These are phyloP conservation scores for Callospermophilus lateralis DNA, from an alignment of 2,113 vertebrate genomes.

Conservation along the genomic window DNA sequence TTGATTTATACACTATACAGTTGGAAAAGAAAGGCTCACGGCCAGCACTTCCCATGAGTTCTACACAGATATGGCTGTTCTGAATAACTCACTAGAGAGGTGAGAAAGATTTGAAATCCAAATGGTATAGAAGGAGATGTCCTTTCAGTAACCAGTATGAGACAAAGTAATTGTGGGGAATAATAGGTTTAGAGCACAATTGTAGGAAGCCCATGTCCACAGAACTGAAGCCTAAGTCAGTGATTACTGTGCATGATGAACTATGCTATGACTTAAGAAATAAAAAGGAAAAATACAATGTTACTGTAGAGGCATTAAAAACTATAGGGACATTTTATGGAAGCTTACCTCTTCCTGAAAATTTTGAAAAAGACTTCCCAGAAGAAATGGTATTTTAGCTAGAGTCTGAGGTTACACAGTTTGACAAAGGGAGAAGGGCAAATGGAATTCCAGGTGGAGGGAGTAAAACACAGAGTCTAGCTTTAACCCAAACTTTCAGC, in stretches of 20 bases:
- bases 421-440: no score
- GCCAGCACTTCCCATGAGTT: background rate
- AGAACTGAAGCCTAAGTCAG: background rate
- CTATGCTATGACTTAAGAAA: background rate
- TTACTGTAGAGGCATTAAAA: background rate
- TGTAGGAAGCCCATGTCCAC: background rate
- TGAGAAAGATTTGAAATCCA: background rate
- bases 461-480: background rate
- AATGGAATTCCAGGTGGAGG: background rate
- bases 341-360: background rate
- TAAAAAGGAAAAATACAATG: background rate
- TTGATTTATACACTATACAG: background rate
- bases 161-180: background rate
- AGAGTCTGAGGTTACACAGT: no score
- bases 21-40: background rate
- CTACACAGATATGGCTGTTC: background rate
- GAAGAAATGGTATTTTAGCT: no score
- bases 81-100: background rate
- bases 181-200: background rate
- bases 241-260: background rate
- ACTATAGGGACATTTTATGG: background rate
- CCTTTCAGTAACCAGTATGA: background rate
- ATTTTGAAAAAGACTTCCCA: constrained; percentile 11
- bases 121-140: background rate
- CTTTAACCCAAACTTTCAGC: background rate